phyloP scores from a whole-genome alignment of 2,888 invertebrate species.

The Sicus ferrugineus region DNA sequence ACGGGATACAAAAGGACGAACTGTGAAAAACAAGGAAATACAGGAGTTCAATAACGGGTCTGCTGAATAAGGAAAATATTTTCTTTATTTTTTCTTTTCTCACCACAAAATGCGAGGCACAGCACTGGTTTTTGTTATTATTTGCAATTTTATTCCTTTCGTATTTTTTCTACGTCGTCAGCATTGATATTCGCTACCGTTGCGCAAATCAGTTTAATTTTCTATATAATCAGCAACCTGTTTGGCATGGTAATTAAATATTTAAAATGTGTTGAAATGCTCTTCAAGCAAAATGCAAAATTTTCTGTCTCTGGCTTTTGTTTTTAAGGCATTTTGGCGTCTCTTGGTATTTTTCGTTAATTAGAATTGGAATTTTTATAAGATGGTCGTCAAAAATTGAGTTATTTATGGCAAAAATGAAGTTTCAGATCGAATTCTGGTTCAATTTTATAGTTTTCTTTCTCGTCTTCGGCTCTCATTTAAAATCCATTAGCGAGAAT shows the following conservation, averaged over 20 bases:
- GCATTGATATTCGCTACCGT: not conserved
- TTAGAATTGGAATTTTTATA: not conserved
- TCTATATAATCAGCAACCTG: slow-evolving; percentile 15
- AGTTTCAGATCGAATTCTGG: not conserved
- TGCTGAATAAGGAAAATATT: too few species aligned
- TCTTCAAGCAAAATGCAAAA: not conserved
- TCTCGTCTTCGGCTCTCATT: not conserved
- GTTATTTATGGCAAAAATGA: too few species aligned
- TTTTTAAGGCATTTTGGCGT: too few species aligned
- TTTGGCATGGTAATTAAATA: slow-evolving; percentile 4
- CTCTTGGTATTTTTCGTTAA: too few species aligned
- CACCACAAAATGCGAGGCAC: too few species aligned
- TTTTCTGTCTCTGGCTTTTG: not conserved
- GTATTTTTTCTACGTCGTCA: too few species aligned
- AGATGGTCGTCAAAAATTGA: too few species aligned
- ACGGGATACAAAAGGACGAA: not conserved
- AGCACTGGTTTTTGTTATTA: too few species aligned
- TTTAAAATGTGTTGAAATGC: not conserved
- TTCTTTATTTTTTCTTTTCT: too few species aligned
- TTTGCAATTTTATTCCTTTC: too few species aligned
- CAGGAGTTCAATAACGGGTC: too few species aligned
- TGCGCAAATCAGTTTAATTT: not conserved
- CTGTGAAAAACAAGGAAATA: not conserved
- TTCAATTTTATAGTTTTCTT: not conserved
- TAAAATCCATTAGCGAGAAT: not conserved